These are phyloP conservation scores for Mus pahari DNA, from an alignment of 2,113 vertebrate species.

Conservation along the genomic window DNA sequence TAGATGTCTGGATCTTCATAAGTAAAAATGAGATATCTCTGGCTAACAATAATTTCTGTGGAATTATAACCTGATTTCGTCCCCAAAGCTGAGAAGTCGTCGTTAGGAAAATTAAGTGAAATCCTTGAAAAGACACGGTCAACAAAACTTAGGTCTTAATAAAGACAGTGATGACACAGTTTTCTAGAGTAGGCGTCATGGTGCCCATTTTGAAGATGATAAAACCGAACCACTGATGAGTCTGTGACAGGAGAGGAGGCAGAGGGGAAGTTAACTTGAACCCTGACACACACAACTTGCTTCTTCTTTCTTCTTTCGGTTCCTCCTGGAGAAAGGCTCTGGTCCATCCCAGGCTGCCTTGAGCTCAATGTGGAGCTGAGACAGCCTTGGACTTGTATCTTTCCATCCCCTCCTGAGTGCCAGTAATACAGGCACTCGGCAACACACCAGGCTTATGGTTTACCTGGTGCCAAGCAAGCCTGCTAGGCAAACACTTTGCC, in stretches of 20 bases:
- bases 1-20: background rate
- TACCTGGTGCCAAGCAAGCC: background rate
- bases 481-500: background rate
- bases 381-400: background rate
- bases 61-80: background rate
- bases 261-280: conserved; percentile 1
- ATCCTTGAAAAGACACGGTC: background rate
- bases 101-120: background rate
- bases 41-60: background rate
- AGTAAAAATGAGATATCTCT: background rate
- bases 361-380: background rate
- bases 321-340: background rate
- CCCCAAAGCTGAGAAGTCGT: background rate
- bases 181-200: background rate
- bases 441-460: background rate
- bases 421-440: rapidly evolving
- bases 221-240: background rate
- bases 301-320: background rate
- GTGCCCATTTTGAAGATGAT: background rate
- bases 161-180: background rate
- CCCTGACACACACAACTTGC: background rate
- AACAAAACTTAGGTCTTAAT: background rate
- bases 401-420: background rate
- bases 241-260: background rate
- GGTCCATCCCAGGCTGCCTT: background rate